phyloP scores from a whole-genome alignment of 2,113 vertebrate species.

The Rhineura floridana region DNA sequence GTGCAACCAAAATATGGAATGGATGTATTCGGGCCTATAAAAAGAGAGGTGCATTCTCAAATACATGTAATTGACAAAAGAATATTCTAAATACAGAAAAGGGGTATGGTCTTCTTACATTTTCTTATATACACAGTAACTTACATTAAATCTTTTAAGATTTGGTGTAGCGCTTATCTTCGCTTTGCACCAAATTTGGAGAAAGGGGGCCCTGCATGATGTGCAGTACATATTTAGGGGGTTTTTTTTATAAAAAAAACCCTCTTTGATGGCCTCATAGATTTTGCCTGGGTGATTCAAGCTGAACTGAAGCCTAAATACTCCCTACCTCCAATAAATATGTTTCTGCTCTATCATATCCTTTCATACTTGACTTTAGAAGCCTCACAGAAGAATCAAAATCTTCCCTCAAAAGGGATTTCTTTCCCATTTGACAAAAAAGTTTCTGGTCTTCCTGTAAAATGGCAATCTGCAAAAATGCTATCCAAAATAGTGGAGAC shows the following conservation, averaged over 20 bases:
- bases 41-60: not conserved
- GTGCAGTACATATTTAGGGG: too few relatives aligned
- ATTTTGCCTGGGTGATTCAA: not conserved
- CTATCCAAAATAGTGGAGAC: not conserved
- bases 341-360: not conserved
- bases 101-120: not conserved
- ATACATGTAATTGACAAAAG: not conserved
- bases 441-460: not conserved
- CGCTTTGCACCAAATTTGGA: not conserved
- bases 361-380: not conserved
- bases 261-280: not conserved
- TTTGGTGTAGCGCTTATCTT: not conserved
- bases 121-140: not conserved
- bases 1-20: slow-evolving; percentile 84
- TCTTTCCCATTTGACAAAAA: not conserved
- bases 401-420: not conserved
- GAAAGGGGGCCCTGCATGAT: too few relatives aligned
- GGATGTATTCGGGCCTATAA: slow-evolving; percentile 88
- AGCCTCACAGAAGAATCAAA: not conserved
- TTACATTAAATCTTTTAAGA: not conserved
- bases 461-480: not conserved
- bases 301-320: not conserved
- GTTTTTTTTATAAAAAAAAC: too few relatives aligned
- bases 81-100: not conserved
- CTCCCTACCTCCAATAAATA: not conserved